phyloP scores from a whole-genome alignment of 2,888 invertebrate species.

The Oxycera nigricornis region DNA sequence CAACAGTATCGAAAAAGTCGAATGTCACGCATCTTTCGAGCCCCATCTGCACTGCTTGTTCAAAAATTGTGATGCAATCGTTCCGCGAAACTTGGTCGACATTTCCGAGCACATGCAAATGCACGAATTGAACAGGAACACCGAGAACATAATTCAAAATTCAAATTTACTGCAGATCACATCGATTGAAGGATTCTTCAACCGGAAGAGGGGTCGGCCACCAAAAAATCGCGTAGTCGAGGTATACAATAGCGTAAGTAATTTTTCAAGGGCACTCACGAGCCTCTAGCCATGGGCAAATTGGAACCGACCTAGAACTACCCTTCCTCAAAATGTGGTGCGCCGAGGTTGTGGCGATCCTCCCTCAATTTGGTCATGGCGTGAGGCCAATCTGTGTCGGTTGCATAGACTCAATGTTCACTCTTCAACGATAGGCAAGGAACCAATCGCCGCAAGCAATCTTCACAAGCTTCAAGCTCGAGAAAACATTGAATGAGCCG shows the following conservation, averaged over 20 bases:
- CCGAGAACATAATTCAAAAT: slow-evolving; percentile 45
- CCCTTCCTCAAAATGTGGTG: background rate
- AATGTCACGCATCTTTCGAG: slow-evolving; percentile 34
- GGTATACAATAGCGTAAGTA: slow-evolving; percentile 83
- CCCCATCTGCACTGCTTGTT: slow-evolving; percentile 51
- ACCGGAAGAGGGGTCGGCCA: slow-evolving; percentile 92
- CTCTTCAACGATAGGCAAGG: slow-evolving; percentile 59
- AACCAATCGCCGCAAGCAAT: slow-evolving; percentile 84
- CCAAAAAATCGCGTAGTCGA: slow-evolving; percentile 95
- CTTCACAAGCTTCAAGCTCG: slow-evolving; percentile 91
- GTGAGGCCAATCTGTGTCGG: no score
- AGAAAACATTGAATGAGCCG: slow-evolving; percentile 66
- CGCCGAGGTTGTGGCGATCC: background rate
- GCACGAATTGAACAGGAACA: slow-evolving; percentile 43
- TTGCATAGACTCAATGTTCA: background rate
- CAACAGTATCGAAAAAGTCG: slow-evolving; percentile 8
- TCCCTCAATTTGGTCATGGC: no score
- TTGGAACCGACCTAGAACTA: no score
- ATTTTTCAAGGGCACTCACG: no score
- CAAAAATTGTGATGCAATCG: slow-evolving; percentile 50
- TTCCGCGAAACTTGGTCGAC: slow-evolving; percentile 48
- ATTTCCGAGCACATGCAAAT: slow-evolving; percentile 50
- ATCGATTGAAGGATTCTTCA: slow-evolving; percentile 89
- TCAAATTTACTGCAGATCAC: slow-evolving; percentile 62
- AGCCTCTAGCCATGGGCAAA: no score